phyloP scores from a whole-genome alignment of 2,888 invertebrate species.

The Pristionchus maxplancki region DNA sequence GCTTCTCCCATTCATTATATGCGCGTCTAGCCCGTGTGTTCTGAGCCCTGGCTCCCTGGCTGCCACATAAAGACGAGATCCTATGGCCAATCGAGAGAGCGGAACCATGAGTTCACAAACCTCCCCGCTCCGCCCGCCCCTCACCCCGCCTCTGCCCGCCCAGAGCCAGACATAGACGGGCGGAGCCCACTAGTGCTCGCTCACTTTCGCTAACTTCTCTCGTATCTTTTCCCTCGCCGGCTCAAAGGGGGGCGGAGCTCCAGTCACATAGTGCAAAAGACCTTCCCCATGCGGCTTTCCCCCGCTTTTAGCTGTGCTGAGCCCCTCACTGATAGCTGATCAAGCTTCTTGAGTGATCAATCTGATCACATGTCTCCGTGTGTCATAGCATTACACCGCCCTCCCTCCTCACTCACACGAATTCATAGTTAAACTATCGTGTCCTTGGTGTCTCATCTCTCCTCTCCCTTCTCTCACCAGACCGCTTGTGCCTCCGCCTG shows the following conservation, averaged over 20 bases:
- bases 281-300: constrained; percentile 18
- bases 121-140: background rate
- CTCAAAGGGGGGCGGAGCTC: constrained; percentile 36
- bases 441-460: constrained; percentile 40
- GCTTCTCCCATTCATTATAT: constrained; percentile 3
- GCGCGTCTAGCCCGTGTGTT: background rate
- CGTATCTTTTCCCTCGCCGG: background rate
- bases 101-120: background rate
- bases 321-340: background rate
- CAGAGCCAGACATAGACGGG: background rate
- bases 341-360: background rate
- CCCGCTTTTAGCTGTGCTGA: background rate
- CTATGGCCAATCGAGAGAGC: no score
- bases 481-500: background rate
- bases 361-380: no score
- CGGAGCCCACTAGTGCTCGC: background rate
- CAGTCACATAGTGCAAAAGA: constrained; percentile 47
- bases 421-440: constrained; percentile 22
- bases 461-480: background rate
- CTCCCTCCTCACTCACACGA: background rate
- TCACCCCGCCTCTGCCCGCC: constrained; percentile 21
- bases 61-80: no score
- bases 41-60: background rate
- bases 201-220: constrained; percentile 47
- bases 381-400: background rate